These are phyloP conservation scores for Petrolisthes manimaculis DNA, from an alignment of 2,888 invertebrate species.

Conservation along the genomic window DNA sequence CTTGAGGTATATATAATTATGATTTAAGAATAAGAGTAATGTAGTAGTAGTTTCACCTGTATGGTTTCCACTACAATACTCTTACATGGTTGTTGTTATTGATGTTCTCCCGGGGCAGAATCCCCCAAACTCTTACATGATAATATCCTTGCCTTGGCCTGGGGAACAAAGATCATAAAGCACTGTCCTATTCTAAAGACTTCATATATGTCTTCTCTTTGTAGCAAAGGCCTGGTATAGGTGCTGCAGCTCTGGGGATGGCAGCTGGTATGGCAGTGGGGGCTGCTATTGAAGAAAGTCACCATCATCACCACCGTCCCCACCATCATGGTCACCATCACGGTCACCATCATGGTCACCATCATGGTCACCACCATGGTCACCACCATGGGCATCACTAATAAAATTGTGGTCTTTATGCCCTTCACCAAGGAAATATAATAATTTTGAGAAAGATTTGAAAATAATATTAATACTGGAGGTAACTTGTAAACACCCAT, in stretches of 20 bases:
- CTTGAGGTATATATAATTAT: no score
- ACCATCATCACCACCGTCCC: background rate
- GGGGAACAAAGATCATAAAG: no score
- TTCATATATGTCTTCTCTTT: background rate
- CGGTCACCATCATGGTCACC: background rate
- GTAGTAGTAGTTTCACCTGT: no score
- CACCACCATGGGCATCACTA: background rate
- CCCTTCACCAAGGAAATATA: no score
- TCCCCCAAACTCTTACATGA: no score
- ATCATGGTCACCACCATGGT: background rate
- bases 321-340: background rate
- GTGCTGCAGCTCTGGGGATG: constrained; percentile 12
- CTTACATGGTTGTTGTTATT: no score
- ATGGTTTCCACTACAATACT: no score
- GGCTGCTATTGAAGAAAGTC: constrained; percentile 10
- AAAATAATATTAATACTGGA: background rate
- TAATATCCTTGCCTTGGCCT: no score
- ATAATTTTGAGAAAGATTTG: no score
- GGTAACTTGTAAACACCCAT: background rate
- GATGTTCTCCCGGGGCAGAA: no score
- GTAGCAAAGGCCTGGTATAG: background rate
- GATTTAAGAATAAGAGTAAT: no score
- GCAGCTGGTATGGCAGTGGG: constrained; percentile 6
- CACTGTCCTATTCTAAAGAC: background rate
- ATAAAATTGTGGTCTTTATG: background rate